Evolutionary conservation across 1,140 invertebrate genomes (phyloP).

Genomic region (Solenopsis fugax): DNA sequence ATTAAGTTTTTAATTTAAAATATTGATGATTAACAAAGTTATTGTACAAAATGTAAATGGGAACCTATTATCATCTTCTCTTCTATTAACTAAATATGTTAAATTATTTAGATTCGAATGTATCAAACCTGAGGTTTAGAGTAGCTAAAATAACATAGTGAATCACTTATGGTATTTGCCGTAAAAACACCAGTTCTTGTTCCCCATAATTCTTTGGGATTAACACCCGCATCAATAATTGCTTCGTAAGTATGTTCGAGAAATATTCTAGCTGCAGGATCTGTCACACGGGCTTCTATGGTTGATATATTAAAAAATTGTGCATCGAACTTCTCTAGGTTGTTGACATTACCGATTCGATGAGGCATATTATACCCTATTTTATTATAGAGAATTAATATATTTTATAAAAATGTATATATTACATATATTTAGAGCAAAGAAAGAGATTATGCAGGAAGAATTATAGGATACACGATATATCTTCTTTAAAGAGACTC

Average conservation of each 20-base stretch:
- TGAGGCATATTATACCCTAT: conserved; percentile 89
- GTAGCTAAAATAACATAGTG: conserved; percentile 89
- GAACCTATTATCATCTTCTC: too few relatives aligned
- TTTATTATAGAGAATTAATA: not conserved
- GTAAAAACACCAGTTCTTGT: too few relatives aligned
- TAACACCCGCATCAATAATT: conserved; percentile 94
- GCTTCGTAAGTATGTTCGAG: conserved; percentile 95
- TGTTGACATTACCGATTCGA: conserved; percentile 86
- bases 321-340: conserved; percentile 92
- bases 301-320: conserved; percentile 93
- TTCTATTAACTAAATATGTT: too few relatives aligned
- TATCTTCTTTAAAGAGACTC: too few relatives aligned
- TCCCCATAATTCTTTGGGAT: conserved; percentile 68
- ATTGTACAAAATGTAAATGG: too few relatives aligned
- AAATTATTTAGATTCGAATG: too few relatives aligned
- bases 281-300: conserved; percentile 94
- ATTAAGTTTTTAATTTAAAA: too few relatives aligned
- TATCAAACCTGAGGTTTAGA: conserved; percentile 81
- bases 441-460: too few relatives aligned
- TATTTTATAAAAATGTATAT: not conserved
- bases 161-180: conserved; percentile 89
- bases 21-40: too few relatives aligned
- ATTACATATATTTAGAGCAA: too few relatives aligned
- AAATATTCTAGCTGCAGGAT: conserved; percentile 94
- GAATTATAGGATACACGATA: too few relatives aligned